Base-by-base conservation (phyloP, 2,797 vertebrate genomes). In the Macropus fuliginosus region DNA sequence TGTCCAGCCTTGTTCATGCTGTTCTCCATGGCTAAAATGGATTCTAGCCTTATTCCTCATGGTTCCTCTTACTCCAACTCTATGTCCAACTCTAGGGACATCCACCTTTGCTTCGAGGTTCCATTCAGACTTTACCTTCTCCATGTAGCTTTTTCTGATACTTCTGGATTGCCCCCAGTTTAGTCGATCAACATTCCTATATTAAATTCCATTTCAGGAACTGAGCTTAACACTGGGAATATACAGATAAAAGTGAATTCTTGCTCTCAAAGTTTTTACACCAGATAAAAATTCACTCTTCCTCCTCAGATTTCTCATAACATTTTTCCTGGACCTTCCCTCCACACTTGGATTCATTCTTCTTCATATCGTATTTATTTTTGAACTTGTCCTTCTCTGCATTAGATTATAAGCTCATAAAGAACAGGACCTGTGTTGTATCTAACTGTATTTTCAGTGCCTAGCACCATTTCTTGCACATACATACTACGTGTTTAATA, bases 301-400 rank as follows among this genome's bases (percentile, higher is more conserved):
- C 31, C 62, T n/a, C 62, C 62, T 66, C 13, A n/a, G 34, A 66
- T 95, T 54, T 52, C 1, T 34, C 54, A 93, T 29, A 92, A 46
- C 5, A 28, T 50, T 93, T 46, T 91, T 50, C 55, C 50, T 94
- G 62, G 18, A 18, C n/a, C 18, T 93, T 54, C 93, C 91, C 55
- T 52, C 12, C 96, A 91, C 13, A 97, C 28, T 90, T 95, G 90
- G 90, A 0, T 93, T 90, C 95, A 97, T 96, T 94, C 94, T 92
- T 66, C 95, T 62, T 81, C 24, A 34, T 91, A 90, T 93, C 91
- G 74, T 96, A 90, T 93, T 96, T 95, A 54, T 96, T 93, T 95
- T 87, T 91, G 0, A 94, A 24, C 90, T 92, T 93, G 21, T 97
- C 96, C 54, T 56, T 90, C 81, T 96, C 55, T 57, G 29, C 74